Base-by-base conservation (phyloP, 2,113 vertebrate species). In the Thinocorus orbignyianus region DNA sequence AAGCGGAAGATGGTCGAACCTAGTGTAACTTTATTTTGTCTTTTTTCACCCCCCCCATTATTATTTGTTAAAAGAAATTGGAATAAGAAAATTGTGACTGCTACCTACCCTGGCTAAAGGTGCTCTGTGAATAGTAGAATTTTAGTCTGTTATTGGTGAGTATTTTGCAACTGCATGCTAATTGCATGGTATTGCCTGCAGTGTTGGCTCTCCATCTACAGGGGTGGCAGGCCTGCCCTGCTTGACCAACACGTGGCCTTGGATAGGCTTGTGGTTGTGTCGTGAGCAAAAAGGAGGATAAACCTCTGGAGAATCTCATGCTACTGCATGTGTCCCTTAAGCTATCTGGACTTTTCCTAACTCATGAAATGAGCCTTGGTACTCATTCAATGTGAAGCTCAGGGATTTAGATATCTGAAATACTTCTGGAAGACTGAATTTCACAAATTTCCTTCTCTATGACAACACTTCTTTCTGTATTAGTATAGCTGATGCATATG, bases 61-160 rank as follows among this genome's bases (percentile, higher is more conserved):
- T 17, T 82, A 2, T n/a, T 23, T 51, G 3, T 55, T 49, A 10
- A 51, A 83, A 83, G 26, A 70, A 76, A 66, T 11, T 37, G 6
- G 4, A 71, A 61, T 71, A 64, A 26, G 11, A 66, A 84, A 62
- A 58, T 17, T 11, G 5, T 5, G n/a, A 15, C 60, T 48, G 14
- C 37, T n/a, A 1, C 31, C 23, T 86, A 13, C 10, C 5, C 1
- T 3, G 64, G 31, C 41, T 96, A 86, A 87, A 64, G 41, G 30
- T 2, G 3, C 4, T 16, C 19, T 73, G 25, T 0, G 0, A 52
- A 19, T 24, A 52, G 11, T 48, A 48, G 37, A 0, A 0, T 18
- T 80, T 70, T 35, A 80, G 26, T 42, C 28, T 33, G 0, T 39
- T 46, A 3, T 5, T 33, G 65, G 71, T 78, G 80, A 62, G 68